A percentile compares a stretch with the other conserved stretches of the same genome.
Conservation (phyloP, 2,888 invertebrate species). For the Argyra leucocephala region DNA sequence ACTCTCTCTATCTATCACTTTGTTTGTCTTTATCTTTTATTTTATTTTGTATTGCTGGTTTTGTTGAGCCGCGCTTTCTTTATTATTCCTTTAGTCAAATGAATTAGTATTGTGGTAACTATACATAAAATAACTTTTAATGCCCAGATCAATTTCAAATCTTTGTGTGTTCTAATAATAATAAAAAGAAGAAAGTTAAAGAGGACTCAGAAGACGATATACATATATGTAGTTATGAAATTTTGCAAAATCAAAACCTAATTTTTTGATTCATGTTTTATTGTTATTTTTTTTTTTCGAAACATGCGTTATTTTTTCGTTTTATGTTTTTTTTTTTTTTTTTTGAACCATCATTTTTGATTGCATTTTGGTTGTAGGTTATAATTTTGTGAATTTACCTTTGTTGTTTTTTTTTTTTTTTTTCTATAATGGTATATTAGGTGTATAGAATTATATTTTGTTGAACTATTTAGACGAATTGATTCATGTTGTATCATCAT, state of each 20-base stretch:
- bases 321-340: background rate
- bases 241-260: background rate
- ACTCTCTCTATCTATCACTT: background rate
- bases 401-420: background rate
- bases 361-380: background rate
- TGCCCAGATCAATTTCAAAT: background rate
- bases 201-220: background rate
- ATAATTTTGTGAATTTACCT: background rate
- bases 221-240: background rate
- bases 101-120: background rate
- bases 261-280: background rate
- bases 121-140: too few relatives aligned
- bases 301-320: background rate
- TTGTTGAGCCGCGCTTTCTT: background rate
- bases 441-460: slow-evolving; percentile 1
- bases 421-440: slow-evolving; percentile 6
- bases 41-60: background rate
- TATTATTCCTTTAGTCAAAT: background rate
- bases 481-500: background rate
- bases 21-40: background rate
- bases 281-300: background rate
- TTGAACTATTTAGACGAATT: slow-evolving; percentile 4
- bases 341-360: background rate
- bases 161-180: background rate
- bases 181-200: background rate